phyloP scores from a whole-genome alignment of 2,797 vertebrate genomes.

The Pseudomugil gertrudae region DNA sequence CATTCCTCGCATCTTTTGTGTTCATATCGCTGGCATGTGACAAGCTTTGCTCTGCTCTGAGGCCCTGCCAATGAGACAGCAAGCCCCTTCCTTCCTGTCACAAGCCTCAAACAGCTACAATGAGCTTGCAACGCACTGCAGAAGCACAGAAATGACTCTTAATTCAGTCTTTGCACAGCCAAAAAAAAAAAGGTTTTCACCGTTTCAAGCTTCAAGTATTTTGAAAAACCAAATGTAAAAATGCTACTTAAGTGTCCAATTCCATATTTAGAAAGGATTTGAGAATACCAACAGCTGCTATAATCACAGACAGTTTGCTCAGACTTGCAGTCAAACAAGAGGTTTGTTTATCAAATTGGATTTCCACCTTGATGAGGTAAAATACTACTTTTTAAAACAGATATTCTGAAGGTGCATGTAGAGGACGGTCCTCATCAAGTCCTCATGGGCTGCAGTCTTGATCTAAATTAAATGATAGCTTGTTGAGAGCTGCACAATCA shows the following conservation, averaged over 20 bases:
- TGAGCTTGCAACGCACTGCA: constrained; percentile 61
- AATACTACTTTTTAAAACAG: background rate
- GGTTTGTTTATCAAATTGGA: too few relatives aligned
- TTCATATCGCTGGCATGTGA: constrained; percentile 73
- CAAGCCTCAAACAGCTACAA: constrained; percentile 66
- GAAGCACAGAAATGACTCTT: constrained; percentile 42
- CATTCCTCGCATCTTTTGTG: constrained; percentile 77
- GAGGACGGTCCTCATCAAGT: too few relatives aligned
- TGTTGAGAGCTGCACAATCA: too few relatives aligned
- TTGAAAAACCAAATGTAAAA: background rate
- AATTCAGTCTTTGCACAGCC: constrained; percentile 37
- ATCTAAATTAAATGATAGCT: too few relatives aligned
- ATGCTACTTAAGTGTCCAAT: background rate
- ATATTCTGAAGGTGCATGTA: background rate
- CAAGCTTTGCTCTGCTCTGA: constrained; percentile 66
- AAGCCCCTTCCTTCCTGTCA: constrained; percentile 79
- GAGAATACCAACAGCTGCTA: background rate
- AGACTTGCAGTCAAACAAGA: background rate
- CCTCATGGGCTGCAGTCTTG: too few relatives aligned
- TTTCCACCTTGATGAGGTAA: background rate
- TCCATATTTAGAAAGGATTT: background rate
- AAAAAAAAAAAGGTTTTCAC: constrained; percentile 20
- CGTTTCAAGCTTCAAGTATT: constrained; percentile 2
- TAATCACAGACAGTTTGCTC: background rate
- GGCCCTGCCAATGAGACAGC: constrained; percentile 72